Percentiles rank a stretch among this genome's conserved stretches.
Conservation (phyloP, 2,797 vertebrate species). For the Argyrosomus regius region DNA sequence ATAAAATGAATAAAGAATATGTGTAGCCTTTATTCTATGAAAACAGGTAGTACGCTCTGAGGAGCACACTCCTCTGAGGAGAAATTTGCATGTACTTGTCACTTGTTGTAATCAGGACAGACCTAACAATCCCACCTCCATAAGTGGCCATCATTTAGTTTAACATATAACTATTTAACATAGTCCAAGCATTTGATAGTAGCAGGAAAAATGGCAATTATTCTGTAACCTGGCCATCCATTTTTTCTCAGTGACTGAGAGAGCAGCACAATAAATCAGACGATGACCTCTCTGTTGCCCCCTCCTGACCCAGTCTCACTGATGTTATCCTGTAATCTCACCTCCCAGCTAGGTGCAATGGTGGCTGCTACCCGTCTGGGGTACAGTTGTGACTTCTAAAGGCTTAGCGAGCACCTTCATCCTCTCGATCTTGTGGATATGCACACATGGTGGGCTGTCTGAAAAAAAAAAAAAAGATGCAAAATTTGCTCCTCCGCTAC, state of each 20-base stretch:
- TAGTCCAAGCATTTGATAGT: no score
- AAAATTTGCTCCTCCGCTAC: no score
- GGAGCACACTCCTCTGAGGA: no score
- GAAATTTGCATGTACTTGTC: not conserved
- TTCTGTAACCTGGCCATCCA: not conserved
- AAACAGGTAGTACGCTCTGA: not conserved
- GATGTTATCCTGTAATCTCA: not conserved
- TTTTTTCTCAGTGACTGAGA: not conserved
- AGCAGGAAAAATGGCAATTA: not conserved
- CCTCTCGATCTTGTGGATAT: not conserved
- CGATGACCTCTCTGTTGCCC: not conserved
- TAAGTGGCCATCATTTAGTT: not conserved
- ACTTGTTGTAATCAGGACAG: no score
- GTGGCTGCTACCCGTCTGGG: not conserved
- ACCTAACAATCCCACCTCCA: not conserved
- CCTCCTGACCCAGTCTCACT: not conserved
- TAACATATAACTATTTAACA: not conserved
- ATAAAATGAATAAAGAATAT: not conserved
- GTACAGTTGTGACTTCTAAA: not conserved
- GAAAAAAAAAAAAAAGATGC: not conserved
- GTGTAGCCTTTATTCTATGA: not conserved
- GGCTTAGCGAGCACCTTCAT: not conserved
- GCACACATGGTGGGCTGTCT: not conserved
- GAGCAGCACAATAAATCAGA: constrained; percentile 6
- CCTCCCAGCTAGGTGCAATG: not conserved